Percentiles rank a stretch among this genome's conserved stretches.
Conservation (phyloP, 2,888 invertebrate species). For the Parochlus steinenii region DNA sequence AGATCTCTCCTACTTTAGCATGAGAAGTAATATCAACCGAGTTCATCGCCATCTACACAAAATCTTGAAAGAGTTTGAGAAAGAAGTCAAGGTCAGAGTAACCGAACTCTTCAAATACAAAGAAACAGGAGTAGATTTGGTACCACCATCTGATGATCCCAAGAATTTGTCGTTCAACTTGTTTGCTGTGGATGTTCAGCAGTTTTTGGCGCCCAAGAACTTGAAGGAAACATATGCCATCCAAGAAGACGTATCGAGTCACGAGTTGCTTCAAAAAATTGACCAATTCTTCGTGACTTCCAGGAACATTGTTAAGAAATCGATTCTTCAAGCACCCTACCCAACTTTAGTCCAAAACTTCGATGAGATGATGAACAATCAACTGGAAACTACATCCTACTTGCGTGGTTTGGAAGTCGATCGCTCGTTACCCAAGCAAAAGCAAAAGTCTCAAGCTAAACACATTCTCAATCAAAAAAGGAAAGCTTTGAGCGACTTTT, state of each 20-base stretch:
- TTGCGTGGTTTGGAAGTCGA: constrained; percentile 40
- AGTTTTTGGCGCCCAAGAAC: not conserved
- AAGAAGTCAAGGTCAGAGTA: constrained; percentile 29
- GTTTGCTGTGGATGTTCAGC: not conserved
- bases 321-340: constrained; percentile 38
- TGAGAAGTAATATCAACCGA: constrained; percentile 75
- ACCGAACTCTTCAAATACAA: constrained; percentile 27
- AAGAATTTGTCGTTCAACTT: not conserved
- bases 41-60: constrained; percentile 78
- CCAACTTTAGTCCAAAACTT: constrained; percentile 42
- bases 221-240: not conserved
- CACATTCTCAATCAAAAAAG: constrained; percentile 71
- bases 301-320: constrained; percentile 44
- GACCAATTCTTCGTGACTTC: constrained; percentile 41
- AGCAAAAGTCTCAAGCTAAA: constrained; percentile 64
- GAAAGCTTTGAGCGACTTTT: constrained; percentile 69
- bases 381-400: constrained; percentile 50
- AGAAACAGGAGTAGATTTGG: constrained; percentile 13
- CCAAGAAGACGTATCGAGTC: not conserved
- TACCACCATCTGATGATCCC: not conserved
- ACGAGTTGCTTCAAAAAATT: constrained; percentile 16
- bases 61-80: constrained; percentile 71
- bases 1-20: constrained; percentile 86
- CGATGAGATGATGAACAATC: constrained; percentile 45
- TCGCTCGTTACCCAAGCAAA: constrained; percentile 36